These are phyloP conservation scores for Coptotermes formosanus DNA, from an alignment of 1,140 invertebrate species.

Conservation along the genomic window DNA sequence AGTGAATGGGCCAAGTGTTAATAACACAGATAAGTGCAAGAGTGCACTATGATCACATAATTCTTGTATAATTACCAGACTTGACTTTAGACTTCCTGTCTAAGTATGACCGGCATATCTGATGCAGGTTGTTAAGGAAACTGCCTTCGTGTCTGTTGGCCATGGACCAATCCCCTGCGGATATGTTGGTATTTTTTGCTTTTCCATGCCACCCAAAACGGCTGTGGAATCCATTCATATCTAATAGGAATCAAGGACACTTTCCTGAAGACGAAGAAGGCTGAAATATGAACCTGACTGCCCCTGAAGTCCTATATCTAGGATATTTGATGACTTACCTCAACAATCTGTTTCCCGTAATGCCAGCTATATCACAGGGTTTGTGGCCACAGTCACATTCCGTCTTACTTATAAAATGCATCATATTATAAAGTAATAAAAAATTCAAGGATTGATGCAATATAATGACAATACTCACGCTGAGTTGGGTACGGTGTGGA, in stretches of 20 bases:
- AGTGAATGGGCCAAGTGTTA: too few relatives aligned
- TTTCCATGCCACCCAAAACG: background rate
- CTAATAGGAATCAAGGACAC: background rate
- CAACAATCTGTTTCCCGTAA: too few relatives aligned
- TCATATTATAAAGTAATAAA: background rate
- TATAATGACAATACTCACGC: constrained; percentile 44
- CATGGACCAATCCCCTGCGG: background rate
- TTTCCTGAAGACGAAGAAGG: background rate
- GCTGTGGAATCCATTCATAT: background rate
- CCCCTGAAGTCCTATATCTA: background rate
- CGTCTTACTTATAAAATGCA: background rate
- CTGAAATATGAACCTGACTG: background rate
- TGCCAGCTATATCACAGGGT: too few relatives aligned
- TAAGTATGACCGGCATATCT: background rate
- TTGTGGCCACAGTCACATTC: too few relatives aligned
- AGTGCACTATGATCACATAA: background rate
- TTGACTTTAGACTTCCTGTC: background rate
- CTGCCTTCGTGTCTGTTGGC: background rate
- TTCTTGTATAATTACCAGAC: background rate
- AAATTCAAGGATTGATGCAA: background rate
- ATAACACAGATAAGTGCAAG: background rate
- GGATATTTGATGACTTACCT: background rate
- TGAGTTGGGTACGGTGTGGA: constrained; percentile 62
- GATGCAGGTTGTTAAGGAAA: constrained; percentile 8
- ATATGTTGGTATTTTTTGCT: background rate